Evolutionary conservation across 1,140 invertebrate genomes (phyloP).

Genomic region (Hycleus phaleratus): DNA sequence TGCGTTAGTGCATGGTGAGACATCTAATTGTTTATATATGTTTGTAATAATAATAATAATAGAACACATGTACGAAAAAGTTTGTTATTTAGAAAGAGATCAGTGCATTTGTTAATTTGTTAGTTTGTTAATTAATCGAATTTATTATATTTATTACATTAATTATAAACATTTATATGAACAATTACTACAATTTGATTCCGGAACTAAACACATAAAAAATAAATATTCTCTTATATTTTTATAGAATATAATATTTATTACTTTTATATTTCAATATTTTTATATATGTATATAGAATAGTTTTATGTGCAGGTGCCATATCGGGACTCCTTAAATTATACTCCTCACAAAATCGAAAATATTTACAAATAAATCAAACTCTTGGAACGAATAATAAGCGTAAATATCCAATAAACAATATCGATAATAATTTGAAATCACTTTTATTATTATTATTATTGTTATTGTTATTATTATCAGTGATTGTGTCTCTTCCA

Average conservation of each 20-base stretch:
- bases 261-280: not conserved
- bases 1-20: slow-evolving; percentile 29
- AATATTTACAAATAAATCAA: not conserved
- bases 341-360: not conserved
- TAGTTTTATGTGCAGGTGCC: slow-evolving; percentile 24
- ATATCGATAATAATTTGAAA: not conserved
- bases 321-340: slow-evolving; percentile 26
- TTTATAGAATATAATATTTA: slow-evolving; percentile 23
- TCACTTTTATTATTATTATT: not conserved
- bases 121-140: no score
- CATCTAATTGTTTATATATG: slow-evolving; percentile 14
- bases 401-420: no score
- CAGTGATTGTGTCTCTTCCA: slow-evolving; percentile 35
- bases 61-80: slow-evolving; percentile 26
- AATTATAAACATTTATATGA: slow-evolving; percentile 28
- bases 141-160: no score
- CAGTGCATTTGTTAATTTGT: slow-evolving; percentile 28
- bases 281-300: not conserved
- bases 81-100: slow-evolving; percentile 21
- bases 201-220: slow-evolving; percentile 29
- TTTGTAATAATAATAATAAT: slow-evolving; percentile 8
- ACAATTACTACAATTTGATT: slow-evolving; percentile 21
- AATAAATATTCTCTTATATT: slow-evolving; percentile 28
- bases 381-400: not conserved
- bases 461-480: not conserved